Conservation (phyloP, 2,888 invertebrate species). For the Latheticus oryzae region DNA sequence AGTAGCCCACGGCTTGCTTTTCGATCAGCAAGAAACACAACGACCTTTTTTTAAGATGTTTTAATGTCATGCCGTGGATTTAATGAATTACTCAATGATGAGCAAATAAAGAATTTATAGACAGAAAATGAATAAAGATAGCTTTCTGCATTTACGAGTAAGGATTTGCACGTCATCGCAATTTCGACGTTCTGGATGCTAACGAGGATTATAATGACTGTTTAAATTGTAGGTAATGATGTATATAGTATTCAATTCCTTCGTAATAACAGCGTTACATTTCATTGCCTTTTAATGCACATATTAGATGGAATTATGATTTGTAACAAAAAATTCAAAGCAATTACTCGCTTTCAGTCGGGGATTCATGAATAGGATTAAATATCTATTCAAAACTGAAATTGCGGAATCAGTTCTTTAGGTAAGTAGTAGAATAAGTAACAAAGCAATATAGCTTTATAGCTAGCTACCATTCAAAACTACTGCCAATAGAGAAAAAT, state of each 20-base stretch:
- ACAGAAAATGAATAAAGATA: too few species aligned
- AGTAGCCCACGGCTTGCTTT: conserved; percentile 25
- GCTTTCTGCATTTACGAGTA: not conserved
- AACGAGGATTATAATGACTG: conserved; percentile 26
- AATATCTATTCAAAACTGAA: too few species aligned
- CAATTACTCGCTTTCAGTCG: too few species aligned
- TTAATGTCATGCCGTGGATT: not conserved
- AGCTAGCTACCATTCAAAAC: too few species aligned
- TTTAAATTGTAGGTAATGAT: conserved; percentile 32
- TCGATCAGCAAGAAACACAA: conserved; percentile 24
- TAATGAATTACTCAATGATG: conserved; percentile 13
- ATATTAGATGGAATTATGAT: too few species aligned
- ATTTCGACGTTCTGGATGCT: conserved; percentile 17
- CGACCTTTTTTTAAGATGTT: conserved; percentile 19
- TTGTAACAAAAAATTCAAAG: not conserved
- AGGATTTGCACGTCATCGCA: conserved; percentile 21
- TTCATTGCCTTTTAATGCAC: conserved; percentile 13
- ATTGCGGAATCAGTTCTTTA: too few species aligned
- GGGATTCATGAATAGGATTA: too few species aligned
- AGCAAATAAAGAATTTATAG: too few species aligned
- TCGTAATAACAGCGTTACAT: conserved; percentile 19
- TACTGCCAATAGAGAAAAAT: too few species aligned
- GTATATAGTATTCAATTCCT: conserved; percentile 7
- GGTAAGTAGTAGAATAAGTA: too few species aligned
- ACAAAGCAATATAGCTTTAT: too few species aligned